Percentiles rank a stretch among this genome's conserved stretches.
Conservation (phyloP, 2,888 invertebrate species). For the Leucoptera coffeella region DNA sequence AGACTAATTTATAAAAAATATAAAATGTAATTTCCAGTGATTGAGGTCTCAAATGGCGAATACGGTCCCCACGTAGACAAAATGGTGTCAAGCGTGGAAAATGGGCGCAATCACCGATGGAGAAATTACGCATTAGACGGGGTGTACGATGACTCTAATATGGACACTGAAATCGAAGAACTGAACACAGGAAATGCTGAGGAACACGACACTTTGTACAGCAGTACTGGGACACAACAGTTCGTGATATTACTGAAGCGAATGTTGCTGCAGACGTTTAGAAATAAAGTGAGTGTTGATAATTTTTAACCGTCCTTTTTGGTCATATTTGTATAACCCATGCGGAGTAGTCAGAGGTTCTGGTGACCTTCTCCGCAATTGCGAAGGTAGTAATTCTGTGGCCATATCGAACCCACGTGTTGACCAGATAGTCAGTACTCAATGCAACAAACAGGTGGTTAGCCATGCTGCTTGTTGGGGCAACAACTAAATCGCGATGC, state of each 20-base stretch:
- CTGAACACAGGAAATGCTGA: conserved; percentile 33
- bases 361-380: too few relatives aligned
- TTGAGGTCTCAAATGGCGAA: conserved; percentile 76
- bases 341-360: too few relatives aligned
- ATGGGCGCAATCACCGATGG: conserved; percentile 57
- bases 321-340: too few relatives aligned
- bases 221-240: conserved; percentile 59
- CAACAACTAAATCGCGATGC: too few relatives aligned
- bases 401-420: too few relatives aligned
- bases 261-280: conserved; percentile 68
- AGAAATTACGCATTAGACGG: conserved; percentile 15
- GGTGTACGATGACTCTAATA: conserved; percentile 6
- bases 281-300: conserved; percentile 54
- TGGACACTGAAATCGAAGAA: conserved; percentile 29
- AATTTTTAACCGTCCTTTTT: too few relatives aligned
- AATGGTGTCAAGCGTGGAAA: conserved; percentile 64
- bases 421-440: too few relatives aligned
- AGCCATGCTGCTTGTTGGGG: too few relatives aligned
- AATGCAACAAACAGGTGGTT: too few relatives aligned
- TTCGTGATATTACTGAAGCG: conserved; percentile 60
- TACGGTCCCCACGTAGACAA: conserved; percentile 66
- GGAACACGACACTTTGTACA: conserved; percentile 45
- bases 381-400: too few relatives aligned
- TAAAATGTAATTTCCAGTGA: conserved; percentile 55
- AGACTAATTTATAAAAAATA: too few relatives aligned